Conservation (phyloP, 2,113 vertebrate species). For the Oncorhynchus gorbuscha region DNA sequence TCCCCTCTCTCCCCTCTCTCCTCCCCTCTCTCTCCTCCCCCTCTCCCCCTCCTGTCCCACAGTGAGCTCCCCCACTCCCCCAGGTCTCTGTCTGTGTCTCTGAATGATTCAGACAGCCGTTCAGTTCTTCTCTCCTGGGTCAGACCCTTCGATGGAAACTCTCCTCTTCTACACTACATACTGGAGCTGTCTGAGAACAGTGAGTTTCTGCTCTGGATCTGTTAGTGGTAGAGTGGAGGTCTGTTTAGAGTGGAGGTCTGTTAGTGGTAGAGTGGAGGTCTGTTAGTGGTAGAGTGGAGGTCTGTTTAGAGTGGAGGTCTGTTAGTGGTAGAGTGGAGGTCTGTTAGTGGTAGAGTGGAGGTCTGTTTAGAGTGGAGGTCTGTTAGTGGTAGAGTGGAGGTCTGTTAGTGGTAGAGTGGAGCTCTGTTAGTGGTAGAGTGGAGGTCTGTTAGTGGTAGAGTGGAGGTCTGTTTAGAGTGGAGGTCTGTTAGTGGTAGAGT, state of each 20-base stretch:
- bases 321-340: too few species aligned
- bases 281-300: too few species aligned
- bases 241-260: too few species aligned
- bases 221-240: neutral
- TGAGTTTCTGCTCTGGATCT: slow-evolving; percentile 58
- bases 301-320: too few species aligned
- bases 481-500: too few species aligned
- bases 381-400: too few species aligned
- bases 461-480: too few species aligned
- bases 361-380: too few species aligned
- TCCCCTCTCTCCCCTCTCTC: too few species aligned
- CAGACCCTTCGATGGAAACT: slow-evolving; percentile 93
- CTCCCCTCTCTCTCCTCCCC: neutral
- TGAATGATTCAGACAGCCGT: slow-evolving; percentile 79
- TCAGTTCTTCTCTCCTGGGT: slow-evolving; percentile 89
- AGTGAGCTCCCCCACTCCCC: slow-evolving; percentile 94
- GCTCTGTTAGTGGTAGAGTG: neutral
- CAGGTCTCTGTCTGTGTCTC: slow-evolving; percentile 84
- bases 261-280: too few species aligned
- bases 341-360: too few species aligned
- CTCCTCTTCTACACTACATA: slow-evolving; percentile 87
- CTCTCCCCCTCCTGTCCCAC: neutral
- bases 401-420: slow-evolving; percentile 4
- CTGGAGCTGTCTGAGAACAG: slow-evolving; percentile 97
- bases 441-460: neutral